phyloP scores from a whole-genome alignment of 2,113 vertebrate species.

The Oncorhynchus clarkii region DNA sequence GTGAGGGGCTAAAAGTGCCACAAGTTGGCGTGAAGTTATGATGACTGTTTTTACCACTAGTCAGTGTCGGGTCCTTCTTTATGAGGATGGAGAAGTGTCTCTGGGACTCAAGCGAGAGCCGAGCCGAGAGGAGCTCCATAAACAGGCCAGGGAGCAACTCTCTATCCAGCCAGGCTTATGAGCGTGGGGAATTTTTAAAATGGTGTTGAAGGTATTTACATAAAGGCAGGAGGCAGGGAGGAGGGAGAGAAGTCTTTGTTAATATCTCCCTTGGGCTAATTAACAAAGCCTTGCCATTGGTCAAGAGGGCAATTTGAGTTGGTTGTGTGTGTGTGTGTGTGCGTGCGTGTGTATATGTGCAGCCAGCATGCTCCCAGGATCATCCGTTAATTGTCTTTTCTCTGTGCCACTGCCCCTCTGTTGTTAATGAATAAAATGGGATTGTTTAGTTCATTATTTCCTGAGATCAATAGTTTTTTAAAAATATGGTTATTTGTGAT shows the following conservation, averaged over 20 bases:
- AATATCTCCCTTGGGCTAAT: conserved; percentile 18
- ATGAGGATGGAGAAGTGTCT: not conserved
- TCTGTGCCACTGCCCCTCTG: too few species aligned
- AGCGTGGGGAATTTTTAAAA: conserved; percentile 47
- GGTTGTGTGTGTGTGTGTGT: not conserved
- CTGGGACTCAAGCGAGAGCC: not conserved
- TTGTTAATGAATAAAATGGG: too few species aligned
- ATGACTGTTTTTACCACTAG: not conserved
- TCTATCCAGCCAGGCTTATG: conserved; percentile 59
- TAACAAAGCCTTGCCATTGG: conserved; percentile 12
- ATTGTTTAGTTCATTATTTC: too few species aligned
- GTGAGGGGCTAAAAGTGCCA: too few species aligned
- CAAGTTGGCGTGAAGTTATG: too few species aligned
- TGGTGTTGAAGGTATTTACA: conserved; percentile 67
- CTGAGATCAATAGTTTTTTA: too few species aligned
- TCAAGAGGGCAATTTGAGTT: not conserved
- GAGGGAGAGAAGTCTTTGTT: conserved; percentile 26
- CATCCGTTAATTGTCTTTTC: not conserved
- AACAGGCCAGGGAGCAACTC: conserved; percentile 8
- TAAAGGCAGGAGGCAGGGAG: conserved; percentile 30
- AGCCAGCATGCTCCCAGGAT: not conserved
- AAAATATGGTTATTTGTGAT: too few species aligned
- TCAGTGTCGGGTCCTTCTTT: conserved; percentile 10
- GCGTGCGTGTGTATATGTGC: not conserved
- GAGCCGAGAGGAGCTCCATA: not conserved